Evolutionary conservation across 2,797 vertebrate genomes (phyloP).

Genomic region (Urophycis tenuis): DNA sequence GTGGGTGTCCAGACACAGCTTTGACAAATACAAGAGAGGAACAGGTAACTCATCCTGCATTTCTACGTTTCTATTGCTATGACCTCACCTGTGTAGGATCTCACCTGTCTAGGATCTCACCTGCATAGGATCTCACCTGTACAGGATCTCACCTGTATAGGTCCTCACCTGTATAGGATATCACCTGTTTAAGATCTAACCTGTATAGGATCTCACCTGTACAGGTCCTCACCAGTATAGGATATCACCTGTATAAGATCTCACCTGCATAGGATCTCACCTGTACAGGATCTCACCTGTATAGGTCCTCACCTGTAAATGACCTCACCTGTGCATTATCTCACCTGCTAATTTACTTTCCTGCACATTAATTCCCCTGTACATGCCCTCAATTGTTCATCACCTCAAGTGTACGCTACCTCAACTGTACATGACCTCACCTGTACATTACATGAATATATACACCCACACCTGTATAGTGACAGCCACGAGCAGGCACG

Average conservation of each 20-base stretch:
- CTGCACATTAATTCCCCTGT: not conserved
- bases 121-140: not conserved
- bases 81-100: too few relatives aligned
- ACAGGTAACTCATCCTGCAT: not conserved
- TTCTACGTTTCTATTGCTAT: too few relatives aligned
- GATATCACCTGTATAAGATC: not conserved
- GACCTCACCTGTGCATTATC: not conserved
- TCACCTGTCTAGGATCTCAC: not conserved
- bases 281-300: not conserved
- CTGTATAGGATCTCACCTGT: not conserved
- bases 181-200: too few relatives aligned
- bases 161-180: not conserved
- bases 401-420: not conserved
- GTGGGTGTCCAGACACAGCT: constrained; percentile 84
- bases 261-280: not conserved
- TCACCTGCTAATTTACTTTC: not conserved
- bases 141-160: not conserved
- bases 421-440: not conserved
- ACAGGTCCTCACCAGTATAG: not conserved
- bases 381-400: not conserved
- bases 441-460: constrained; percentile 69
- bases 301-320: not conserved
- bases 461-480: constrained; percentile 81
- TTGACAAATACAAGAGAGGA: not conserved
- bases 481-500: constrained; percentile 82